phyloP scores from a whole-genome alignment of 2,113 vertebrate species.

The Sardina pilchardus region DNA sequence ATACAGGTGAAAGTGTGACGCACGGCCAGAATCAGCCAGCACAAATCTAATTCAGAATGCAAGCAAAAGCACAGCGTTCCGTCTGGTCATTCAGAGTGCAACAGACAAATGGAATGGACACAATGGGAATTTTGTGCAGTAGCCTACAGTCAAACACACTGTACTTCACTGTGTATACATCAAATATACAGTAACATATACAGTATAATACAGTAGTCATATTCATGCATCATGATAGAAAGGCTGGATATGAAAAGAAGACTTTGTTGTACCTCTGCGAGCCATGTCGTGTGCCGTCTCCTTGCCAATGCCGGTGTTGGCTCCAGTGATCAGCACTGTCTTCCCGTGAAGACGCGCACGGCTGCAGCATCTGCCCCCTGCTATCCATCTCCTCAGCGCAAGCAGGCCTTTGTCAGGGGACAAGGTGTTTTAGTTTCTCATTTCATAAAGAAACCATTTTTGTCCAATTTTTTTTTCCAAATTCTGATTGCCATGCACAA shows the following conservation, averaged over 20 bases:
- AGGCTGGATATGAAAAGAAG: background rate
- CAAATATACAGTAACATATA: background rate
- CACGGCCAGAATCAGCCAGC: background rate
- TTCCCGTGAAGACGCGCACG: slow-evolving; percentile 60
- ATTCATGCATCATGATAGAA: no score
- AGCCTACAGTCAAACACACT: background rate
- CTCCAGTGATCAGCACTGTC: slow-evolving; percentile 73
- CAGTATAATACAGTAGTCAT: no score
- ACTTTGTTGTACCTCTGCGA: slow-evolving; percentile 59
- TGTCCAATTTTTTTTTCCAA: background rate
- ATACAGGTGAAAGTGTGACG: background rate
- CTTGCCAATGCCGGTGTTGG: slow-evolving; percentile 75
- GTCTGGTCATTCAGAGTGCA: no score
- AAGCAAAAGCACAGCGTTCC: no score
- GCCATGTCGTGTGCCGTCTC: slow-evolving; percentile 72
- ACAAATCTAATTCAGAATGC: background rate
- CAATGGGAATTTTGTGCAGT: background rate
- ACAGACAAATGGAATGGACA: background rate
- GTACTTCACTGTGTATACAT: background rate
- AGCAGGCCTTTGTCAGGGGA: slow-evolving; percentile 39
- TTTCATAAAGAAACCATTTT: background rate
- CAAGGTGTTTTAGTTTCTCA: background rate
- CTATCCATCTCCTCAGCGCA: slow-evolving; percentile 64
- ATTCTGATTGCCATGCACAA: no score
- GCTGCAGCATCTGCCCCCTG: slow-evolving; percentile 65